Evolutionary conservation across 2,888 invertebrate genomes (phyloP).

Genomic region (Proisotoma minuta): DNA sequence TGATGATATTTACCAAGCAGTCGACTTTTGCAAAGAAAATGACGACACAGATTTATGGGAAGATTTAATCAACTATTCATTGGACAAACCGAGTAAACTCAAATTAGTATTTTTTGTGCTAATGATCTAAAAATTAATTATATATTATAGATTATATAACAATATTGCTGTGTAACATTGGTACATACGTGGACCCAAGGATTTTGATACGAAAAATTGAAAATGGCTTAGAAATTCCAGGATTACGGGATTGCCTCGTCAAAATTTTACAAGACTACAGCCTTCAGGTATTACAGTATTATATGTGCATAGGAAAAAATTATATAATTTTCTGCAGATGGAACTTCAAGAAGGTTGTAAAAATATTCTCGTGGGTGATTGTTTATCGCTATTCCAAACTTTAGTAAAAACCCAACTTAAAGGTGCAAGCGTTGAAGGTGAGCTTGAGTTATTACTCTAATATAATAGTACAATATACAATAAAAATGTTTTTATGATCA

Average conservation of each 20-base stretch:
- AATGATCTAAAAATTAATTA: constrained; percentile 1
- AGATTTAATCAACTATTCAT: constrained; percentile 78
- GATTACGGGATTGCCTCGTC: constrained; percentile 80
- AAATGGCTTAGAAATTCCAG: constrained; percentile 77
- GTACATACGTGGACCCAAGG: constrained; percentile 84
- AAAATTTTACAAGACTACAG: constrained; percentile 95
- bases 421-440: constrained; percentile 65
- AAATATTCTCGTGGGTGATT: constrained; percentile 82
- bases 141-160: constrained; percentile 60
- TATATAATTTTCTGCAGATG: constrained; percentile 55
- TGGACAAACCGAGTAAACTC: constrained; percentile 70
- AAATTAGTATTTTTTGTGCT: constrained; percentile 8
- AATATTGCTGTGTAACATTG: constrained; percentile 66
- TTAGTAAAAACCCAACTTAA: constrained; percentile 70
- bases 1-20: constrained; percentile 85
- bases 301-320: background rate
- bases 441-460: no score
- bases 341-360: constrained; percentile 86
- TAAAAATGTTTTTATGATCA: constrained; percentile 52
- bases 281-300: constrained; percentile 61
- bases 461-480: no score
- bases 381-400: constrained; percentile 79
- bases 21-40: constrained; percentile 93
- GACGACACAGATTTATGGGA: constrained; percentile 88
- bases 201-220: constrained; percentile 80